Evolutionary conservation across 2,888 invertebrate genomes (phyloP).

Genomic region (Catocala sponsa): DNA sequence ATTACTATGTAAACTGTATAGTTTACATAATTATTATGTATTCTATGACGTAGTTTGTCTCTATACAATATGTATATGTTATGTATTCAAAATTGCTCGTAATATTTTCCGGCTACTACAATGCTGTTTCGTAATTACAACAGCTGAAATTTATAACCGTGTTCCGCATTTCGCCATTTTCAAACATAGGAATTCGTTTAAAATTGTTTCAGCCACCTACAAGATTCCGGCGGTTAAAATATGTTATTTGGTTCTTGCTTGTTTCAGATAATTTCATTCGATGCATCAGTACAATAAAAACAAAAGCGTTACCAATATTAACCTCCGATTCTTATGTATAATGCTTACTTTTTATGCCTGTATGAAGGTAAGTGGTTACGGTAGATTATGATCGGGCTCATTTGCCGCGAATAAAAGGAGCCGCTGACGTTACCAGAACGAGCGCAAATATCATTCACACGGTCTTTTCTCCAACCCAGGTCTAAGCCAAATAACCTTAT

Average conservation of each 20-base stretch:
- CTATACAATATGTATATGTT: too few species aligned
- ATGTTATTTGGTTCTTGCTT: conserved; percentile 50
- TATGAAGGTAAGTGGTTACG: neutral
- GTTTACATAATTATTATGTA: too few species aligned
- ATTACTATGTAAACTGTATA: too few species aligned
- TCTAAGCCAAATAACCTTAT: too few species aligned
- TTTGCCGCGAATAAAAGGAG: too few species aligned
- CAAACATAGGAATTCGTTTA: conserved; percentile 63
- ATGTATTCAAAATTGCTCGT: conserved; percentile 11
- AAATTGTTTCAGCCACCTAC: conserved; percentile 58
- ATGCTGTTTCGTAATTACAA: conserved; percentile 48
- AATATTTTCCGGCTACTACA: conserved; percentile 38
- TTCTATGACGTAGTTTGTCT: too few species aligned
- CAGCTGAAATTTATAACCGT: conserved; percentile 54
- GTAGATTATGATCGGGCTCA: too few species aligned
- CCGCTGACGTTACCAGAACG: too few species aligned
- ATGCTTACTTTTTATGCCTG: neutral
- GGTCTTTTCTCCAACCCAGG: too few species aligned
- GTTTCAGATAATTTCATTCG: conserved; percentile 37
- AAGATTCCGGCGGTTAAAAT: conserved; percentile 52
- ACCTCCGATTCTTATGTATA: neutral
- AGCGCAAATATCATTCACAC: too few species aligned
- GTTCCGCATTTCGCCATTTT: conserved; percentile 57
- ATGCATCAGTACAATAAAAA: conserved; percentile 24
- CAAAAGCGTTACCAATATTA: too few species aligned